phyloP scores from a whole-genome alignment of 2,888 invertebrate species.

The Allophyes oxyacanthae region DNA sequence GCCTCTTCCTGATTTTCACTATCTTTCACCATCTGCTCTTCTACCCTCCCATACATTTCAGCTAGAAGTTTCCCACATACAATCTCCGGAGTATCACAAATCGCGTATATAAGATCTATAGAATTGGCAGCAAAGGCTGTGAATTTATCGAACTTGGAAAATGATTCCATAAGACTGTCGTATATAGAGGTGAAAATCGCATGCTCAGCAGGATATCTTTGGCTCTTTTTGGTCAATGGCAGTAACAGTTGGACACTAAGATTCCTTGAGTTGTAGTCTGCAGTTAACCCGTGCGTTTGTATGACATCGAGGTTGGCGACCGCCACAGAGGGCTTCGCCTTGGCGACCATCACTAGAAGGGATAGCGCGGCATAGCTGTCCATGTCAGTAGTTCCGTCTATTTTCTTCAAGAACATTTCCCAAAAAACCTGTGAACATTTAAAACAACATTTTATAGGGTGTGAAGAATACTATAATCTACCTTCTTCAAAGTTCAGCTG shows the following conservation, averaged over 20 bases:
- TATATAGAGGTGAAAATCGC: constrained; percentile 73
- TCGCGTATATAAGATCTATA: constrained; percentile 87
- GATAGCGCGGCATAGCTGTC: constrained; percentile 93
- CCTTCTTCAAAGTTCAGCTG: too few relatives aligned
- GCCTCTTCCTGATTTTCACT: constrained; percentile 73
- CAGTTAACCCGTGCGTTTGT: constrained; percentile 92
- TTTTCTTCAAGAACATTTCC: constrained; percentile 94
- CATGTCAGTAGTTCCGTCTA: constrained; percentile 91
- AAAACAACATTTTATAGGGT: neutral
- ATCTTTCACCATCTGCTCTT: constrained; percentile 75
- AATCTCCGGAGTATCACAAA: constrained; percentile 89
- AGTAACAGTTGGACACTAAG: constrained; percentile 77
- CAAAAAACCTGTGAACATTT: constrained; percentile 91
- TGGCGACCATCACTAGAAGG: constrained; percentile 93
- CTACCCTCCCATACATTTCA: constrained; percentile 83
- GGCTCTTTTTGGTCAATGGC: constrained; percentile 74
- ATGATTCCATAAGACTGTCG: constrained; percentile 83
- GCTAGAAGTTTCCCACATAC: constrained; percentile 84
- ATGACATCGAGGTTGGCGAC: constrained; percentile 93
- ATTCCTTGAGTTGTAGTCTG: constrained; percentile 78
- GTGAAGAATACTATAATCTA: too few relatives aligned
- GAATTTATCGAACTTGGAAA: constrained; percentile 84
- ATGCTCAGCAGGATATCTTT: constrained; percentile 80
- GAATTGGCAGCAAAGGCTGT: constrained; percentile 84
- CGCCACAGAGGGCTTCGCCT: constrained; percentile 89